Base-by-base conservation (phyloP, 2,888 invertebrate species). In the Acleris laterana region DNA sequence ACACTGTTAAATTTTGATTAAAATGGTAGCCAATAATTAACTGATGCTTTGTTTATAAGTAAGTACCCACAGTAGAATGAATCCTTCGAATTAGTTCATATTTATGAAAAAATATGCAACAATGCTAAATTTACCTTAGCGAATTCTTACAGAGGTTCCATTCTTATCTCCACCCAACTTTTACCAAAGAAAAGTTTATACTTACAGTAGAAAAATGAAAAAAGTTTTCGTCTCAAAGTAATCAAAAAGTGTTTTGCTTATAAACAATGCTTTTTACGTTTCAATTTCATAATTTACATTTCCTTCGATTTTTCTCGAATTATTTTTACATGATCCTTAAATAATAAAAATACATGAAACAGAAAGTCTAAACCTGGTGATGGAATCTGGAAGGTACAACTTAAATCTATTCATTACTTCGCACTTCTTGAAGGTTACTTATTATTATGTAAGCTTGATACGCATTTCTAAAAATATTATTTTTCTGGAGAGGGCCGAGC, bases 401-500 rank as follows among this genome's bases (percentile, higher is more conserved):
- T 44, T 42, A 38, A 53, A 64, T 53, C 49, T 64, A 64, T 64
- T 64, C 53, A 64, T 59, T 59, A 48, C 11, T 38, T 38, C 38
- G 48, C 48, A 4, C 25, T 59, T 32, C 9, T 42, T 19, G 19
- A 49, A 44, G 22, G 52, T 17, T 42, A 59, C 25, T 3, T 38
- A 55, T 38, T 38, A 38, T 19, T 38, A 53, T 6, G 46, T 49
- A 49, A 16, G 28, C 19, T 46, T 13, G 19, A 1, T 28, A 46
- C 46, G 20, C 25, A 57, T 51, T 57, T 51, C 28, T 56, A 44
- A 72, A 71, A 68, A 69, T 74, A 64, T 57, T 52, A 49, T 66
- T 52, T 19, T 57, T 57, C 22, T 25, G n/a, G 20, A 57, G 25
- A 57, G 51, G 51, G 25, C 38, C 20, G 51, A 20, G 16, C 49